These are phyloP conservation scores for Cheilosia pagana DNA, from an alignment of 2,888 invertebrate genomes.

Conservation along the genomic window DNA sequence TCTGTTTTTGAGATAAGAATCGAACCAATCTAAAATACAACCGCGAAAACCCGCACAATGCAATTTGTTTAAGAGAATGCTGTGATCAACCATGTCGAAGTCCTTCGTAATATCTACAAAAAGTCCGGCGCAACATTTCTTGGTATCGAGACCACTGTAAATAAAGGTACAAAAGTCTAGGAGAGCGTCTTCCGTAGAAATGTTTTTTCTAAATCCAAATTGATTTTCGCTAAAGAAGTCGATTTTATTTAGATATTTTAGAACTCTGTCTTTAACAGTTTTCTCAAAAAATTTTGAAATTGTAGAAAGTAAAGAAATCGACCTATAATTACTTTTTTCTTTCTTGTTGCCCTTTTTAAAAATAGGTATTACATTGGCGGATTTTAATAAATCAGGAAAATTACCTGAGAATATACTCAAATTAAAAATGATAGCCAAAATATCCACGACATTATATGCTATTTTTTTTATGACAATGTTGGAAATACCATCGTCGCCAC, in stretches of 20 bases:
- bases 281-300: constrained; percentile 14
- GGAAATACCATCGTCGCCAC: constrained; percentile 5
- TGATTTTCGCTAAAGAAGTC: too few relatives aligned
- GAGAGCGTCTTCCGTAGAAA: neutral
- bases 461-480: constrained; percentile 38
- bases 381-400: constrained; percentile 3
- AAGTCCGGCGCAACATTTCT: neutral
- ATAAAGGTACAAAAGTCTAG: neutral
- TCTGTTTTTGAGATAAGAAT: too few relatives aligned
- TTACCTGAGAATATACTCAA: constrained; percentile 4
- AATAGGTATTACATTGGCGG: constrained; percentile 2
- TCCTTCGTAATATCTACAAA: neutral
- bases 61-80: too few relatives aligned
- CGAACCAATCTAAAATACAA: too few relatives aligned
- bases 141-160: neutral
- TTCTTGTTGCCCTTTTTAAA: constrained; percentile 20
- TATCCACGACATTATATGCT: constrained; percentile 1
- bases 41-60: too few relatives aligned
- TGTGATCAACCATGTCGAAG: neutral
- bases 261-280: neutral
- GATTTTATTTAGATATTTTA: neutral
- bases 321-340: constrained; percentile 8
- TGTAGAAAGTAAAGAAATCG: constrained; percentile 17
- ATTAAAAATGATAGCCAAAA: constrained; percentile 8
- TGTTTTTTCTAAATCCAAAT: neutral